Percentiles rank a stretch among this genome's conserved stretches.
phyloP scores from a whole-genome alignment of 2,888 invertebrate genomes.

The Xiphydria camelus region DNA sequence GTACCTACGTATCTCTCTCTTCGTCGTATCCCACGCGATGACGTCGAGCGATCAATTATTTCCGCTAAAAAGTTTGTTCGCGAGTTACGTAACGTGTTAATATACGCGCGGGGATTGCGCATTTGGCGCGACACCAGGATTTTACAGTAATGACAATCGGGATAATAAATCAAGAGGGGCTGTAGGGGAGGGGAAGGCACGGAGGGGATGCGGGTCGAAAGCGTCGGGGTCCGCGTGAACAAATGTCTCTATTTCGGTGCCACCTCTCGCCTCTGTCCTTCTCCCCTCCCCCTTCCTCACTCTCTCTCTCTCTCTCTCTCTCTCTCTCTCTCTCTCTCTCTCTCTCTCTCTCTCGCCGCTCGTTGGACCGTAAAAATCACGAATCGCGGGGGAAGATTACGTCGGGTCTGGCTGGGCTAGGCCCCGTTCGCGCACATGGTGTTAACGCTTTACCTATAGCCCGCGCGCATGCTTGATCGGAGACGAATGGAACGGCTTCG shows the following conservation, averaged over 20 bases:
- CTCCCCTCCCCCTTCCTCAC: slow-evolving; percentile 9
- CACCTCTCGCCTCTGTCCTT: slow-evolving; percentile 16
- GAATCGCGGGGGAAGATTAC: slow-evolving; percentile 29
- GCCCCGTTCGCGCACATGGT: too few relatives aligned
- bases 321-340: too few relatives aligned
- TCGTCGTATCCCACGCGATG: too few relatives aligned
- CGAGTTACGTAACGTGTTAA: slow-evolving; percentile 34
- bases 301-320: too few relatives aligned
- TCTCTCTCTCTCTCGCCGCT: too few relatives aligned
- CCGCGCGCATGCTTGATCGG: background rate
- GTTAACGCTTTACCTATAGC: background rate
- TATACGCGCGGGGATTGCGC: slow-evolving; percentile 31
- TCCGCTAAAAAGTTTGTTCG: slow-evolving; percentile 43
- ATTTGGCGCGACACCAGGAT: slow-evolving; percentile 44
- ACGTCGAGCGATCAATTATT: slow-evolving; percentile 41
- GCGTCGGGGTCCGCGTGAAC: slow-evolving; percentile 43
- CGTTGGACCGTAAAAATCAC: slow-evolving; percentile 41
- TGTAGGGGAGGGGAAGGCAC: slow-evolving; percentile 16
- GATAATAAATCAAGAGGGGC: slow-evolving; percentile 51
- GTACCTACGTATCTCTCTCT: too few relatives aligned
- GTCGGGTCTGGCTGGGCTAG: too few relatives aligned
- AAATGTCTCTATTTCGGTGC: slow-evolving; percentile 50
- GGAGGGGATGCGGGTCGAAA: slow-evolving; percentile 34
- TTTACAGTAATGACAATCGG: slow-evolving; percentile 50
- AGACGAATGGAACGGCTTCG: slow-evolving; percentile 3